Evolutionary conservation across 2,888 invertebrate genomes (phyloP).

Genomic region (Operophtera brumata): DNA sequence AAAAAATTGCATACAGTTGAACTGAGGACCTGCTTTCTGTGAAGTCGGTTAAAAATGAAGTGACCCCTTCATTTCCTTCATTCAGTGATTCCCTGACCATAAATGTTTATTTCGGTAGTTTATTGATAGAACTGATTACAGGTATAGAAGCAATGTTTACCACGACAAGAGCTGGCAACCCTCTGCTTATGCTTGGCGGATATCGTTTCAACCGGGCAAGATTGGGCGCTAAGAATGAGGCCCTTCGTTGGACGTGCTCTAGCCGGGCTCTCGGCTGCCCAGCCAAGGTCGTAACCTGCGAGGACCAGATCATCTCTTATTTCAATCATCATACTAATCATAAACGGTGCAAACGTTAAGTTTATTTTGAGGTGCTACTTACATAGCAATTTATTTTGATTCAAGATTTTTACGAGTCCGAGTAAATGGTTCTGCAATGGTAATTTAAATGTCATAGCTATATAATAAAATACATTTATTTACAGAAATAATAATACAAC

Average conservation of each 20-base stretch:
- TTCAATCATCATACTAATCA: constrained; percentile 18
- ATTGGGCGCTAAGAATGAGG: constrained; percentile 6
- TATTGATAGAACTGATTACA: background rate
- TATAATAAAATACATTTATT: too few relatives aligned
- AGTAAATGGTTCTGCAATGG: too few relatives aligned
- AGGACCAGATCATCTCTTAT: constrained; percentile 18
- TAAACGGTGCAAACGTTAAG: background rate
- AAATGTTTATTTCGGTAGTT: background rate
- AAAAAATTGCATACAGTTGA: too few relatives aligned
- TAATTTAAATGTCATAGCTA: too few relatives aligned
- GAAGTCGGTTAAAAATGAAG: too few relatives aligned
- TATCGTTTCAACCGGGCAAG: constrained; percentile 37
- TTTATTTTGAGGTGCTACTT: background rate
- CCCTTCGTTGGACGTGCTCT: constrained; percentile 42
- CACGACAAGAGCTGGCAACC: constrained; percentile 40
- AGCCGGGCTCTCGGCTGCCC: constrained; percentile 41
- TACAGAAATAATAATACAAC: too few relatives aligned
- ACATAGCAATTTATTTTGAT: too few relatives aligned
- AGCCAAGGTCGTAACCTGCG: constrained; percentile 32
- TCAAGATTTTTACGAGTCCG: too few relatives aligned
- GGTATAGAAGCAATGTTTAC: background rate
- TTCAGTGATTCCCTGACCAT: background rate
- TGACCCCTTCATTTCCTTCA: too few relatives aligned
- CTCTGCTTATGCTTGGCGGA: constrained; percentile 36
- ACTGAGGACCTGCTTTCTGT: too few relatives aligned